Conservation (phyloP, 2,888 invertebrate species). For the Dynastes grantii region DNA sequence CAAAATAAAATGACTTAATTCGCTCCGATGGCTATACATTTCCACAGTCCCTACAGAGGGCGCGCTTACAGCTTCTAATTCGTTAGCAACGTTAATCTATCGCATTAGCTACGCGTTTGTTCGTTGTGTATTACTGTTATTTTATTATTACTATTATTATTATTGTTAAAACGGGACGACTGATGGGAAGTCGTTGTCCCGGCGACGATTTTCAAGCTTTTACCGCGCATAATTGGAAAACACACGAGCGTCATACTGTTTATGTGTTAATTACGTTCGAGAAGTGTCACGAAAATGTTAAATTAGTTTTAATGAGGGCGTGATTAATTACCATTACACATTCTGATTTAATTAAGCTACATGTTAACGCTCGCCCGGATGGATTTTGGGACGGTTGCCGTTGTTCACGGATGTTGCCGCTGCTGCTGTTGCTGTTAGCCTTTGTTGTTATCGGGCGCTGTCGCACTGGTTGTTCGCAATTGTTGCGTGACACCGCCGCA, state of each 20-base stretch:
- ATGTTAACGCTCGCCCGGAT: constrained; percentile 6
- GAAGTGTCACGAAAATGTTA: constrained; percentile 41
- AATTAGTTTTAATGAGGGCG: constrained; percentile 43
- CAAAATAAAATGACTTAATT: neutral
- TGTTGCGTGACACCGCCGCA: neutral
- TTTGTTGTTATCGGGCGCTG: constrained; percentile 1
- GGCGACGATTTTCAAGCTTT: neutral
- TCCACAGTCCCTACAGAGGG: neutral
- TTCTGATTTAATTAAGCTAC: constrained; percentile 46
- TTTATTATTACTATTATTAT: neutral
- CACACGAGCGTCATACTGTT: constrained; percentile 1
- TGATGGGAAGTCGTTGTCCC: neutral
- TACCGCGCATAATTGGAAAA: neutral
- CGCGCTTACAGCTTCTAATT: neutral
- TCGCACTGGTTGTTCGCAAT: neutral
- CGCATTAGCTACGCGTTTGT: neutral
- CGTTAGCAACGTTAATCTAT: neutral
- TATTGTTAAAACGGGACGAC: neutral
- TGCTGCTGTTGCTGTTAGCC: neutral
- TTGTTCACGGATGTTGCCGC: neutral
- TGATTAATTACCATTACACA: constrained; percentile 44
- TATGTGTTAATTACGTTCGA: constrained; percentile 42
- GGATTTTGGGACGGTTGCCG: neutral
- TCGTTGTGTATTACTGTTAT: neutral
- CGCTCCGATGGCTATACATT: neutral